Conservation (phyloP, 2,888 invertebrate genomes). For the Aphelenchoides bicaudatus region DNA sequence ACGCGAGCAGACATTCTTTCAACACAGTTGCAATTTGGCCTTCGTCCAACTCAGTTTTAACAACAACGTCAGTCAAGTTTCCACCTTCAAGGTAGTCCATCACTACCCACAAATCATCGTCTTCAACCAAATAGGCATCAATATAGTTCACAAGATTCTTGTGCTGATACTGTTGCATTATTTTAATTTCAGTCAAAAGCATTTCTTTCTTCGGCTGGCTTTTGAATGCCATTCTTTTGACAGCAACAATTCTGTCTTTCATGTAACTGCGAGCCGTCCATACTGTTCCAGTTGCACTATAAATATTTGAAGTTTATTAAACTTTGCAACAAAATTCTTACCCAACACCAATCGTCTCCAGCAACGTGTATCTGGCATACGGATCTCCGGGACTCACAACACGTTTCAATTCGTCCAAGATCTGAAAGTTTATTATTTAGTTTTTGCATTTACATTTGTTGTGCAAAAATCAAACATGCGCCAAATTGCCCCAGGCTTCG, state of each 20-base stretch:
- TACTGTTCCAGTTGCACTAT: conserved; percentile 58
- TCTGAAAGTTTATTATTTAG: conserved; percentile 26
- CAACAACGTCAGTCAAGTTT: conserved; percentile 91
- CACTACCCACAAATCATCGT: conserved; percentile 88
- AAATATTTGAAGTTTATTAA: conserved; percentile 11
- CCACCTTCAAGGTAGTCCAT: conserved; percentile 94
- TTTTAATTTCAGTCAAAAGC: conserved; percentile 84
- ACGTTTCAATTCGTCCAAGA: conserved; percentile 41
- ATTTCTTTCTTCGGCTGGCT: conserved; percentile 93
- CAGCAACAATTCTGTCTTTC: conserved; percentile 72
- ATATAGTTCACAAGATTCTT: conserved; percentile 92
- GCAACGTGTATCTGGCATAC: conserved; percentile 73
- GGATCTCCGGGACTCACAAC: conserved; percentile 71
- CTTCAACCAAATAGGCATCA: conserved; percentile 65
- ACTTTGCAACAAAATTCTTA: conserved; percentile 47
- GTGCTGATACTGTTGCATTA: conserved; percentile 84
- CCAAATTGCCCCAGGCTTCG: too few species aligned
- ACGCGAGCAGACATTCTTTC: conserved; percentile 75
- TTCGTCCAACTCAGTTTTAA: conserved; percentile 92
- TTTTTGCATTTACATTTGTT: too few species aligned
- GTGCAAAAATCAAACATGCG: too few species aligned
- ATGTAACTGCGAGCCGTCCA: conserved; percentile 46
- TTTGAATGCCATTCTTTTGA: conserved; percentile 89
- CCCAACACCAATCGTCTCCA: conserved; percentile 83
- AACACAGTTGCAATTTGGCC: conserved; percentile 91